These are phyloP conservation scores for Ptyas mucosa DNA, from an alignment of 2,113 vertebrate genomes.

Conservation along the genomic window DNA sequence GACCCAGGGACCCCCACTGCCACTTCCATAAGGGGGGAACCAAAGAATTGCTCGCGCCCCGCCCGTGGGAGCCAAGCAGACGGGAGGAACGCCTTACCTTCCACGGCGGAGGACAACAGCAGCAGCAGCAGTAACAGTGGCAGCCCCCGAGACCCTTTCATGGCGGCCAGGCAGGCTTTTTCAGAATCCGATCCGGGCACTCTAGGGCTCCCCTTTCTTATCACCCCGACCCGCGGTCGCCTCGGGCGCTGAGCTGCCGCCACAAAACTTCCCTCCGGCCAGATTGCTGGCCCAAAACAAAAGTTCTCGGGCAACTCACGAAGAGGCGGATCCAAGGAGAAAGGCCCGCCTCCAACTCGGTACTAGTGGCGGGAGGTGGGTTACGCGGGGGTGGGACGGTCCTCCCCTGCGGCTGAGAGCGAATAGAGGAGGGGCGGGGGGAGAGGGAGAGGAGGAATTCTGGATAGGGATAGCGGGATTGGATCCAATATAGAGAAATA, in stretches of 20 bases:
- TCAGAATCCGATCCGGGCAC: neutral
- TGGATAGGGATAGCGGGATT: neutral
- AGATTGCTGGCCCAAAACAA: neutral
- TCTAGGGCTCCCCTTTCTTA: neutral
- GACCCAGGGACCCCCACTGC: neutral
- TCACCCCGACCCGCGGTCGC: neutral
- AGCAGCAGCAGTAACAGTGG: conserved; percentile 23
- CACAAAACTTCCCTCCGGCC: neutral
- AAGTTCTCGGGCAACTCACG: neutral
- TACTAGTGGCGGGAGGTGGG: neutral
- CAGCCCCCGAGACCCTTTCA: conserved; percentile 25
- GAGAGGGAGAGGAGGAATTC: neutral
- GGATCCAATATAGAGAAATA: neutral
- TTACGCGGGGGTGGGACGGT: neutral
- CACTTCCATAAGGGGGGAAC: too few relatives aligned
- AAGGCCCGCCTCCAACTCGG: neutral
- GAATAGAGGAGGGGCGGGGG: too few relatives aligned
- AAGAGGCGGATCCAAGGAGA: neutral
- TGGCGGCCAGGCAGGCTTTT: neutral
- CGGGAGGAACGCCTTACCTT: conserved; percentile 39
- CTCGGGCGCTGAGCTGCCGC: neutral
- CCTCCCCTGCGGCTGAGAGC: neutral
- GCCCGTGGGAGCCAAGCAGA: neutral
- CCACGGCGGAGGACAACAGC: neutral
- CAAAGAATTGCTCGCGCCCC: too few relatives aligned